Evolutionary conservation across 2,113 vertebrate species (phyloP).

Genomic region (Anoplopoma fimbria): DNA sequence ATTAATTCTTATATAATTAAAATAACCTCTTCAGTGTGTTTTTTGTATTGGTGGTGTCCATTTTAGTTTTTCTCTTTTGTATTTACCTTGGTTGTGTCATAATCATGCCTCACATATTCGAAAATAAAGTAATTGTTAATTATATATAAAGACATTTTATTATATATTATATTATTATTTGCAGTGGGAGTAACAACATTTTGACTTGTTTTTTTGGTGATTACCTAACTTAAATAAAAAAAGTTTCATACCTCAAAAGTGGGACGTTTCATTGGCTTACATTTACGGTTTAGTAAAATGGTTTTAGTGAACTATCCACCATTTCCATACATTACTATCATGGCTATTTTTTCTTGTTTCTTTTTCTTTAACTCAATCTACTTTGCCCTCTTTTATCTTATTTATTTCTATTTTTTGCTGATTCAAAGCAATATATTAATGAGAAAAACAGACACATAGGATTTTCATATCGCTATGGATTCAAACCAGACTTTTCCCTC

Average conservation of each 20-base stretch:
- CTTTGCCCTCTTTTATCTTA: not conserved
- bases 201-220: not conserved
- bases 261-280: not conserved
- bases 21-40: too few species aligned
- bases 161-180: not conserved
- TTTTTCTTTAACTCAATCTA: not conserved
- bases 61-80: not conserved
- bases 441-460: constrained; percentile 13
- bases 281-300: not conserved
- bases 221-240: not conserved
- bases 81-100: not conserved
- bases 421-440: constrained; percentile 47
- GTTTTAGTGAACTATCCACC: not conserved
- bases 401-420: not conserved
- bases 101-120: not conserved
- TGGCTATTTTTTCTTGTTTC: too few species aligned
- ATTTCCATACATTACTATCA: not conserved
- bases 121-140: not conserved
- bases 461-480: constrained; percentile 23
- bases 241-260: not conserved
- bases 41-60: too few species aligned
- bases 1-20: too few species aligned
- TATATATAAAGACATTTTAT: not conserved
- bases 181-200: not conserved
- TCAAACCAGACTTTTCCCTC: constrained; percentile 44